A percentile compares a stretch with the other conserved stretches of the same genome.
Evolutionary conservation across 1,140 invertebrate genomes (phyloP).

Genomic region (Drosophila tsacasi): DNA sequence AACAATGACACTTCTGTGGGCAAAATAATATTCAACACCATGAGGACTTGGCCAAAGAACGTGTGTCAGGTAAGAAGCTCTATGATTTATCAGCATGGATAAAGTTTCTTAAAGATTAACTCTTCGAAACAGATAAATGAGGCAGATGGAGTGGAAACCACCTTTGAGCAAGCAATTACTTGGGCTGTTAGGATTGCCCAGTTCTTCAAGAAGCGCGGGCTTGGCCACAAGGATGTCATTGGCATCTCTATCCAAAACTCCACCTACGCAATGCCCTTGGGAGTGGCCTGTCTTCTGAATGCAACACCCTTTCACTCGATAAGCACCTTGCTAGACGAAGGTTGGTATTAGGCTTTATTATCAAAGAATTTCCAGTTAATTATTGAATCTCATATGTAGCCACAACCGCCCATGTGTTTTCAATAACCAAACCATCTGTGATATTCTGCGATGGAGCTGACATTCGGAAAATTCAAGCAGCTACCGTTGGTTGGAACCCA

Average conservation of each 20-base stretch:
- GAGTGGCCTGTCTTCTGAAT: constrained; percentile 71
- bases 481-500: constrained; percentile 56
- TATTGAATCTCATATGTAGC: neutral
- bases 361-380: neutral
- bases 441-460: constrained; percentile 74
- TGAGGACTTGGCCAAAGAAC: constrained; percentile 70
- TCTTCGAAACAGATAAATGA: constrained; percentile 48
- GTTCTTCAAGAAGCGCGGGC: constrained; percentile 57
- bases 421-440: constrained; percentile 65
- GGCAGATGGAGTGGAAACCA: constrained; percentile 57
- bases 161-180: constrained; percentile 54
- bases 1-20: constrained; percentile 60
- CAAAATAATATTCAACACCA: constrained; percentile 57
- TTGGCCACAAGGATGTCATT: constrained; percentile 72
- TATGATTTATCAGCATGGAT: neutral
- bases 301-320: constrained; percentile 66
- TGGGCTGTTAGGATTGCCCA: constrained; percentile 71
- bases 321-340: constrained; percentile 61
- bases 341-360: constrained; percentile 20
- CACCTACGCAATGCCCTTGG: constrained; percentile 67
- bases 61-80: constrained; percentile 54
- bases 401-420: constrained; percentile 49
- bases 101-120: too few species aligned
- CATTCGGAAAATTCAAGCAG: constrained; percentile 61
- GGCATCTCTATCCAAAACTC: constrained; percentile 71